These are phyloP conservation scores for Serinus canaria DNA, from an alignment of 2,113 vertebrate genomes.

Conservation along the genomic window DNA sequence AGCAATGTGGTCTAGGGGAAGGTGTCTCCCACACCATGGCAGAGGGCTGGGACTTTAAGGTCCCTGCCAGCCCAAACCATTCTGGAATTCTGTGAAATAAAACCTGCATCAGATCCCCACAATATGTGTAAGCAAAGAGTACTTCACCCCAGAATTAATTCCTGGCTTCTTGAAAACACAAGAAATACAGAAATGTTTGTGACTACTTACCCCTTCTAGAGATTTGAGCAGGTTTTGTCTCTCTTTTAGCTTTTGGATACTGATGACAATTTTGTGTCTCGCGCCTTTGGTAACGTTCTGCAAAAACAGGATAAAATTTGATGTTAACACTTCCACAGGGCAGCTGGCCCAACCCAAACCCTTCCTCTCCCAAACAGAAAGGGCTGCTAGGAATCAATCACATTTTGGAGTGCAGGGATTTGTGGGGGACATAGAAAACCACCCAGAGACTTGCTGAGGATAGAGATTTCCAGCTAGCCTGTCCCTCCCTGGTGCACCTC, in stretches of 20 bases:
- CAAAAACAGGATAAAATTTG: constrained; percentile 1
- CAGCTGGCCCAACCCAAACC: neutral
- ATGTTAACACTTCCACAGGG: neutral
- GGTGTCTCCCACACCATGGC: too few species aligned
- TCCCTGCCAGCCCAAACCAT: neutral
- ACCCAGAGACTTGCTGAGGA: neutral
- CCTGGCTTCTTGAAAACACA: neutral
- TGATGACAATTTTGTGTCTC: constrained; percentile 98
- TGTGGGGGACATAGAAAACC: neutral
- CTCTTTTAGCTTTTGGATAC: constrained; percentile 97
- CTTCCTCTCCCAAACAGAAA: neutral
- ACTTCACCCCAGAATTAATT: neutral
- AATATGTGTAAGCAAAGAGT: accelerated
- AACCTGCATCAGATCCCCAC: neutral
- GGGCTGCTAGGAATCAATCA: neutral
- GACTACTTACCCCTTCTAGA: constrained; percentile 90
- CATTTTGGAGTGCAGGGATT: neutral
- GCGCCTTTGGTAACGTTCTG: constrained; percentile 99
- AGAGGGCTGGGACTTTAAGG: neutral
- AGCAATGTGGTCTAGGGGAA: neutral
- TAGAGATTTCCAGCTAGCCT: neutral
- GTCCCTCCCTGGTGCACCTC: neutral
- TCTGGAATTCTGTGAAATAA: neutral
- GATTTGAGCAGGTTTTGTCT: constrained; percentile 92
- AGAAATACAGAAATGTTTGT: neutral